Evolutionary conservation across 2,797 vertebrate genomes (phyloP).

Genomic region (Lemur catta): DNA sequence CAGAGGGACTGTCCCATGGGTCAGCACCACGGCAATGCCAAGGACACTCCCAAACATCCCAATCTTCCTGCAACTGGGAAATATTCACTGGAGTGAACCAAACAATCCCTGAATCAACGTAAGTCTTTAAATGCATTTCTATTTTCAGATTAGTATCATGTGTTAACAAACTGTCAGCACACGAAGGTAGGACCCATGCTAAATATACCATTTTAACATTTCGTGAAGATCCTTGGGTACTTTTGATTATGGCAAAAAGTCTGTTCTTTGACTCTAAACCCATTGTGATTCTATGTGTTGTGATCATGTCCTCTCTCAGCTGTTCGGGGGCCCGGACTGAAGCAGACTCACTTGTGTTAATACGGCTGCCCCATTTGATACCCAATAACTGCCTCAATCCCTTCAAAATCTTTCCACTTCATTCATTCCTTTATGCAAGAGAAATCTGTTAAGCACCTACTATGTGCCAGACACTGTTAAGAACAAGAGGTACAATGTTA

Average conservation of each 20-base stretch:
- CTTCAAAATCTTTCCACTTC: background rate
- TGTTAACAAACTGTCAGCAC: background rate
- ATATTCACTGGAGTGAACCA: background rate
- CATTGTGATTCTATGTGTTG: background rate
- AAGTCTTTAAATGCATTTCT: background rate
- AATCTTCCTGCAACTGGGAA: background rate
- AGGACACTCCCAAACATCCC: background rate
- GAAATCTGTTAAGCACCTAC: background rate
- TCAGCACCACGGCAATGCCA: background rate
- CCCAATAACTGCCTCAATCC: background rate
- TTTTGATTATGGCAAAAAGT: background rate
- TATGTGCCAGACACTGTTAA: background rate
- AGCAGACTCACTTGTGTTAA: background rate
- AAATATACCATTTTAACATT: background rate
- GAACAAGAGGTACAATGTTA: background rate
- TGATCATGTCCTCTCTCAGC: background rate
- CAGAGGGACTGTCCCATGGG: background rate
- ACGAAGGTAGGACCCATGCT: background rate
- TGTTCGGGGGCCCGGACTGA: background rate
- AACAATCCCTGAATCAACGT: background rate
- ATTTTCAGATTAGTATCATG: background rate
- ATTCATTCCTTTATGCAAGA: background rate
- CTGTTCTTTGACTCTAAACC: background rate
- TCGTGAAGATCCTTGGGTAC: background rate
- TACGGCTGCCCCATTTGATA: background rate